Evolutionary conservation across 2,797 vertebrate species (phyloP).

Genomic region (Rousettus madagascariensis): DNA sequence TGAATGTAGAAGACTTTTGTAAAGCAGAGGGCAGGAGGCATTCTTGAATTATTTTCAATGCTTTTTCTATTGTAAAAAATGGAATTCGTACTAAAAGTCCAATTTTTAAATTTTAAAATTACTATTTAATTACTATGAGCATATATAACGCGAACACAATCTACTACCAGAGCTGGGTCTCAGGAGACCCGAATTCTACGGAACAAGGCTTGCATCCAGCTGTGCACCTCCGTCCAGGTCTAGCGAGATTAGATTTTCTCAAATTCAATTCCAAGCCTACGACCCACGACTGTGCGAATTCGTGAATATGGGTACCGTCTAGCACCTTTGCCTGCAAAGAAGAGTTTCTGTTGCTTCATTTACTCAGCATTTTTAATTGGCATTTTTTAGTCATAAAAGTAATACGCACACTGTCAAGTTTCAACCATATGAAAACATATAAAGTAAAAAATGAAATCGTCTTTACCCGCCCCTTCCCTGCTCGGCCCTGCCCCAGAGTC

Average conservation of each 20-base stretch:
- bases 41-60: background rate
- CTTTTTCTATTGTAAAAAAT: background rate
- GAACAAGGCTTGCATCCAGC: background rate
- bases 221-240: background rate
- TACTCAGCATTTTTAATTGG: background rate
- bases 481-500: accelerated
- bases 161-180: background rate
- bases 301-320: background rate
- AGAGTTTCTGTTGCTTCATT: background rate
- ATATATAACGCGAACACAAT: background rate
- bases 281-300: background rate
- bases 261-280: background rate
- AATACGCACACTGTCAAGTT: background rate
- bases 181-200: background rate
- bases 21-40: background rate
- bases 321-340: background rate
- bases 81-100: background rate
- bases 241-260: background rate
- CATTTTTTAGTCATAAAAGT: background rate
- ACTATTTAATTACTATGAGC: background rate
- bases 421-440: background rate
- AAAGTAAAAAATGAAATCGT: background rate
- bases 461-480: background rate
- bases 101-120: background rate
- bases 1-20: background rate